Evolutionary conservation across 2,888 invertebrate species (phyloP).

Genomic region (Osmoderma eremita): DNA sequence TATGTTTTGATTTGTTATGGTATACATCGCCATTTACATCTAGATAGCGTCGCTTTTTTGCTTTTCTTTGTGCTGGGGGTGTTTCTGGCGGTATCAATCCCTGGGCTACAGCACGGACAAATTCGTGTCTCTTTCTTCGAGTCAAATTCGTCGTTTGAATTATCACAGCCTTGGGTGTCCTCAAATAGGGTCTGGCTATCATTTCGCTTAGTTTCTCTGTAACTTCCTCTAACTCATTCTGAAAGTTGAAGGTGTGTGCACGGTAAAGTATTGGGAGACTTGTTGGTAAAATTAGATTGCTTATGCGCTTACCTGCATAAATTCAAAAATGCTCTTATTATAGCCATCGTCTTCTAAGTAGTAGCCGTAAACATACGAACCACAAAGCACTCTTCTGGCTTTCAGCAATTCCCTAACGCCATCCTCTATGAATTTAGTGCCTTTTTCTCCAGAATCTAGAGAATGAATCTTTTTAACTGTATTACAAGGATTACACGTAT

Average conservation of each 20-base stretch:
- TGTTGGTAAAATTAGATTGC: background rate
- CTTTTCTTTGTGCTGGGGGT: constrained; percentile 68
- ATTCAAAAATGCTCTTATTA: constrained; percentile 74
- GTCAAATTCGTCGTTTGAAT: constrained; percentile 71
- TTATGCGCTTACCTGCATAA: constrained; percentile 69
- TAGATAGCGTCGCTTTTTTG: constrained; percentile 62
- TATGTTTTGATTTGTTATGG: background rate
- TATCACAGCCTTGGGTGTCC: constrained; percentile 71
- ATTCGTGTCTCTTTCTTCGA: constrained; percentile 71
- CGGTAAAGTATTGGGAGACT: background rate
- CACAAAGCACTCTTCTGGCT: constrained; percentile 71
- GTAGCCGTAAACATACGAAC: constrained; percentile 76
- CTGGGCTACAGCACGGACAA: constrained; percentile 71
- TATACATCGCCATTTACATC: constrained; percentile 59
- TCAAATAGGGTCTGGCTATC: constrained; percentile 72
- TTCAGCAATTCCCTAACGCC: constrained; percentile 73
- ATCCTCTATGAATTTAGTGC: constrained; percentile 71
- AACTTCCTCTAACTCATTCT: constrained; percentile 75
- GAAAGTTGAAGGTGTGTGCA: constrained; percentile 45
- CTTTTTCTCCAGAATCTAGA: constrained; percentile 61
- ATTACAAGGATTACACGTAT: background rate
- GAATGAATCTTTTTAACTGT: background rate
- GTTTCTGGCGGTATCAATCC: constrained; percentile 70
- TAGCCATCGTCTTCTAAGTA: constrained; percentile 73
- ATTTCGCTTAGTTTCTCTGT: constrained; percentile 74